These are phyloP conservation scores for Micronycteris hirsuta DNA, from an alignment of 2,113 vertebrate genomes.

Conservation along the genomic window DNA sequence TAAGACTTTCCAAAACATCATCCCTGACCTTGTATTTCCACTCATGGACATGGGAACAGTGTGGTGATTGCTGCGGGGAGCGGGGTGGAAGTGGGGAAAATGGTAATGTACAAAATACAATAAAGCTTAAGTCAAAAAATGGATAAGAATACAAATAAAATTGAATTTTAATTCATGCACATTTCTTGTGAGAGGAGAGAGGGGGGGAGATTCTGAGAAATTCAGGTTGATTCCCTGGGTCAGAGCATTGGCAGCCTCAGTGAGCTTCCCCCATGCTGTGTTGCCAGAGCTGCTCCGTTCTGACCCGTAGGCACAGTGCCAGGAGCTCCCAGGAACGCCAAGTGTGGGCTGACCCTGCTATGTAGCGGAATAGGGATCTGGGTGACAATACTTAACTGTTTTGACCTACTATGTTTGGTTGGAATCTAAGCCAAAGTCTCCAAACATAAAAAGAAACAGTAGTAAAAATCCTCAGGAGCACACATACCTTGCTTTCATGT, in stretches of 20 bases:
- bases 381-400: conserved; percentile 35
- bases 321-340: conserved; percentile 31
- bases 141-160: background rate
- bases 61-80: no score
- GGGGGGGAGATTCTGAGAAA: background rate
- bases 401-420: background rate
- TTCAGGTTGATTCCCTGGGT: background rate
- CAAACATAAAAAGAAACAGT: conserved; percentile 19
- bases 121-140: no score
- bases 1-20: background rate
- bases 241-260: conserved; percentile 18
- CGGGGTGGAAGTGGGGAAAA: no score
- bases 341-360: conserved; percentile 6
- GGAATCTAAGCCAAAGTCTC: conserved; percentile 26
- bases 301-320: background rate
- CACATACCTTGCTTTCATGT: background rate
- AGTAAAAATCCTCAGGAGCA: background rate
- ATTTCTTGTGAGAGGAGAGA: background rate
- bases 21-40: background rate
- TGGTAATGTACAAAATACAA: no score
- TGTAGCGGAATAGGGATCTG: background rate
- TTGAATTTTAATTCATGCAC: background rate
- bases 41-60: no score
- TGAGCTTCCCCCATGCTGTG: background rate
- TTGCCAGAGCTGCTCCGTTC: conserved; percentile 16